These are phyloP conservation scores for Myzus persicae DNA, from an alignment of 1,140 invertebrate genomes.

Conservation along the genomic window DNA sequence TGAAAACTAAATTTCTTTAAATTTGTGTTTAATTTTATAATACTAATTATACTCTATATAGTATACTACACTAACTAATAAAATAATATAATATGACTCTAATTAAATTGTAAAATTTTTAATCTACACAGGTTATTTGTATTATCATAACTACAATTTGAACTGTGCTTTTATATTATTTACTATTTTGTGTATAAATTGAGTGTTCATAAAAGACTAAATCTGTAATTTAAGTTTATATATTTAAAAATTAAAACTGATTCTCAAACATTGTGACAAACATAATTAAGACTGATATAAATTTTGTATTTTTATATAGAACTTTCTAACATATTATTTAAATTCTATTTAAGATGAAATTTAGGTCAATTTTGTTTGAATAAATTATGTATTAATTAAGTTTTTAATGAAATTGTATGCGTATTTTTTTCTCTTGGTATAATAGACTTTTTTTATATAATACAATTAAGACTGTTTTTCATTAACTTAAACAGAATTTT, in stretches of 20 bases:
- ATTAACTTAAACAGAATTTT: background rate
- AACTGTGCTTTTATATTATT: background rate
- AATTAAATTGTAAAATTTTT: too few relatives aligned
- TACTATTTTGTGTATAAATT: background rate
- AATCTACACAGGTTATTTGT: too few relatives aligned
- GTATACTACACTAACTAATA: background rate
- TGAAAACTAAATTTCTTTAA: background rate
- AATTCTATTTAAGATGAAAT: background rate
- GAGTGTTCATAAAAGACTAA: background rate
- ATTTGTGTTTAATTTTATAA: background rate
- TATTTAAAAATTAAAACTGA: background rate
- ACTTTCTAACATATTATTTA: background rate
- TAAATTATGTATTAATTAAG: background rate
- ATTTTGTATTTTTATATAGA: background rate
- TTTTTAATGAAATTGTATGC: background rate
- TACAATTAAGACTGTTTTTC: background rate
- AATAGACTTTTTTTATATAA: background rate
- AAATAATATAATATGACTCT: too few relatives aligned
- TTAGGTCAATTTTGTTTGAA: background rate
- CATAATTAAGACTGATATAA: conserved; percentile 24
- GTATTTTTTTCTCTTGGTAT: background rate
- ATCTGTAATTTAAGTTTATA: background rate
- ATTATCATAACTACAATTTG: too few relatives aligned
- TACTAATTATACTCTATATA: background rate
- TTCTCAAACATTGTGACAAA: background rate